phyloP scores from a whole-genome alignment of 35 echinoderm and acorn worm genomes.

The Hemicentrotus pulcherrimus region DNA sequence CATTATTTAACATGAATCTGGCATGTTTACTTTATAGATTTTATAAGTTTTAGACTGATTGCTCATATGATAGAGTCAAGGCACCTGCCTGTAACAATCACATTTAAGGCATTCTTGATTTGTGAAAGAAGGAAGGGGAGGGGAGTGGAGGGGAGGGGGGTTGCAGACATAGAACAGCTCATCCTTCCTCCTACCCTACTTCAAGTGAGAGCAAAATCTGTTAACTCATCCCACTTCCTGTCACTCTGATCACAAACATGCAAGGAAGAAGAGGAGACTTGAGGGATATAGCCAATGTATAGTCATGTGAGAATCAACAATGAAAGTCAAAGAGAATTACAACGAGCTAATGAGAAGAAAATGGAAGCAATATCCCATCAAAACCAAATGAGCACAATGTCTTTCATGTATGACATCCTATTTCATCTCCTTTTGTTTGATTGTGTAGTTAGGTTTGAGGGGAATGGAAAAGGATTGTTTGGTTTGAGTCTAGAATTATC shows the following conservation, averaged over 20 bases:
- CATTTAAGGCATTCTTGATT: conserved; percentile 20
- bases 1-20: neutral
- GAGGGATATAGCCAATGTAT: neutral
- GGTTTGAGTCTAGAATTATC: neutral
- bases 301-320: neutral
- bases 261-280: too few relatives aligned
- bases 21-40: neutral
- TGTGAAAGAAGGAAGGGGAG: neutral
- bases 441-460: neutral
- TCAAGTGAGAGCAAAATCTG: neutral
- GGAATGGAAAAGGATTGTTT: neutral
- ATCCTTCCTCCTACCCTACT: conserved; percentile 20
- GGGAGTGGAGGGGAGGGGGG: neutral
- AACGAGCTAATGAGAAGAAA: neutral
- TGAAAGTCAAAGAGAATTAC: neutral
- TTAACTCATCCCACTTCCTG: conserved; percentile 42
- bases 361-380: neutral
- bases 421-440: neutral
- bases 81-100: conserved; percentile 1
- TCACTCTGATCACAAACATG: neutral
- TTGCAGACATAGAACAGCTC: conserved; percentile 1
- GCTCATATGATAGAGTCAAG: neutral
- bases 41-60: neutral
- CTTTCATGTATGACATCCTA: neutral
- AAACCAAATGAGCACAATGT: neutral